phyloP scores from a whole-genome alignment of 2,888 invertebrate species.

The Lacanobia wlatinum region DNA sequence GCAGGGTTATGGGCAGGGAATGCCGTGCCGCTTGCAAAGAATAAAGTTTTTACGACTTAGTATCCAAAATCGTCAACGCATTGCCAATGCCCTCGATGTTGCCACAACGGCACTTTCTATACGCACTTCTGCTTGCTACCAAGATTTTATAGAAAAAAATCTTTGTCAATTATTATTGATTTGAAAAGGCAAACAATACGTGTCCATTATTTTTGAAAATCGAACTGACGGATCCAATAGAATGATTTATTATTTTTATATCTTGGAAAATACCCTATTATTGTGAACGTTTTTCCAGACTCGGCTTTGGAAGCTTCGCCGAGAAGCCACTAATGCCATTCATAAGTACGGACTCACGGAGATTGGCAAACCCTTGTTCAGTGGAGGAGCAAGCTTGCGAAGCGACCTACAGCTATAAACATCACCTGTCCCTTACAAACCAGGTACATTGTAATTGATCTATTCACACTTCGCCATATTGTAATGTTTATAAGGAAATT shows the following conservation, averaged over 20 bases:
- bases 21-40: not conserved
- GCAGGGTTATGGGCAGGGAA: not conserved
- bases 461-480: conserved; percentile 12
- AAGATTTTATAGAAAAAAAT: too few species aligned
- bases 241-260: too few species aligned
- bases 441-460: conserved; percentile 82
- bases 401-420: conserved; percentile 95
- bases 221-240: too few species aligned
- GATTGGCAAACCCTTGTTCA: conserved; percentile 92
- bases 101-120: not conserved
- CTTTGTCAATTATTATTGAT: too few species aligned
- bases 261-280: too few species aligned
- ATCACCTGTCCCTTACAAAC: conserved; percentile 93
- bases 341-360: conserved; percentile 87
- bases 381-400: conserved; percentile 92
- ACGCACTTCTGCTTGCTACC: not conserved
- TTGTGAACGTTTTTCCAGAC: conserved; percentile 72
- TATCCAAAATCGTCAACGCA: not conserved
- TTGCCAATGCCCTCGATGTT: not conserved
- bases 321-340: conserved; percentile 95
- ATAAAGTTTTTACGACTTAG: not conserved
- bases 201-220: too few species aligned
- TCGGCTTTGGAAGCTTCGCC: conserved; percentile 95
- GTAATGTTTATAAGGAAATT: conserved; percentile 28
- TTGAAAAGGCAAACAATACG: too few species aligned